Conservation (phyloP, 2,113 vertebrate species). For the Miniopterus natalensis region DNA sequence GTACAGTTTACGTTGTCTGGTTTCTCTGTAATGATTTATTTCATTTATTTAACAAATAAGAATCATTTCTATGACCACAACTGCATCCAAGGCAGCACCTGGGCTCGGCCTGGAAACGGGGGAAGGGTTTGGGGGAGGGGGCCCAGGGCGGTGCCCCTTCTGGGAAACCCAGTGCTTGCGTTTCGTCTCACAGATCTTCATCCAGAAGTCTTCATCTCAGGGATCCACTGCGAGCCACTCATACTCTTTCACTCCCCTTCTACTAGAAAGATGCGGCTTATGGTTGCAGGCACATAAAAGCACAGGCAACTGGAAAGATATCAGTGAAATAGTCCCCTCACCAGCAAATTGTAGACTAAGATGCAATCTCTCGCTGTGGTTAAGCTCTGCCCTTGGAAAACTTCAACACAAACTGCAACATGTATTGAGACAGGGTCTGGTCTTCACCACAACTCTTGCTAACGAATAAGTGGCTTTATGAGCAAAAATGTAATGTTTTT, state of each 20-base stretch:
- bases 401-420: not conserved
- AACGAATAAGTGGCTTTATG: conserved; percentile 43
- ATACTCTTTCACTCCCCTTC: conserved; percentile 55
- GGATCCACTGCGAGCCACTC: not conserved
- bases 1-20: conserved; percentile 63
- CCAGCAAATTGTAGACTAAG: conserved; percentile 33
- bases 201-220: not conserved
- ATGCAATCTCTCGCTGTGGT: conserved; percentile 69
- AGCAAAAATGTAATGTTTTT: conserved; percentile 40
- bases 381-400: conserved; percentile 63
- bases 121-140: not conserved
- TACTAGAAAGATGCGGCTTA: conserved; percentile 9
- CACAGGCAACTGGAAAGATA: conserved; percentile 13
- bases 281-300: conserved; percentile 33
- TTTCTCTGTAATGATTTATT: conserved; percentile 74
- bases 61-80: conserved; percentile 63
- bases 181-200: conserved; percentile 4
- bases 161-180: conserved; percentile 17
- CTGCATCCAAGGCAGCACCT: not conserved
- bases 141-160: not conserved
- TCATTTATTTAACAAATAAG: conserved; percentile 80
- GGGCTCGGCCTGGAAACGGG: not conserved
- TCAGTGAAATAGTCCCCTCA: not conserved
- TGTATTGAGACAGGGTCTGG: conserved; percentile 41
- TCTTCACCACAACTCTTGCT: not conserved